Percentiles rank a stretch among this genome's conserved stretches.
Evolutionary conservation across 2,888 invertebrate genomes (phyloP).

Genomic region (Dynastes maya): DNA sequence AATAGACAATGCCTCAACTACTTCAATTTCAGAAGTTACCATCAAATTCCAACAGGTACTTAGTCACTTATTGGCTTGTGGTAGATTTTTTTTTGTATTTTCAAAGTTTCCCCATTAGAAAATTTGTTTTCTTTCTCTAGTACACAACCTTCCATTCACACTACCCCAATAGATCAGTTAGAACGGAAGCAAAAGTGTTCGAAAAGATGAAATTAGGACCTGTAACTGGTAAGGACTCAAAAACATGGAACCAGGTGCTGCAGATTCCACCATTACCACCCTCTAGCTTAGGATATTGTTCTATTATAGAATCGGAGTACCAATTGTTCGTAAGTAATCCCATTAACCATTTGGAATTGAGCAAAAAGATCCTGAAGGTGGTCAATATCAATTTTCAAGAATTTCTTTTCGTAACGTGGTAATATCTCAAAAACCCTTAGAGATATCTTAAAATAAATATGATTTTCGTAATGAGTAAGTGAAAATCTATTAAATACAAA

Average conservation of each 20-base stretch:
- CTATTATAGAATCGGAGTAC: conserved; percentile 24
- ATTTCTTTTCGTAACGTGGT: no score
- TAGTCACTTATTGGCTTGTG: no score
- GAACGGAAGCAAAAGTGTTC: background rate
- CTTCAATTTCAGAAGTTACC: background rate
- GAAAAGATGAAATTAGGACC: conserved; percentile 17
- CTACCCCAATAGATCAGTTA: background rate
- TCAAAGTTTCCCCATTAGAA: background rate
- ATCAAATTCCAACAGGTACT: conserved; percentile 29
- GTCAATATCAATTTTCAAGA: no score
- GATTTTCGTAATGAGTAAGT: no score
- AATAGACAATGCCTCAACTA: conserved; percentile 13
- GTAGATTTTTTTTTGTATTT: background rate
- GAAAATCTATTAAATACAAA: no score
- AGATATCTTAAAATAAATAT: no score
- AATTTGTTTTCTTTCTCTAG: background rate
- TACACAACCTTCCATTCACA: conserved; percentile 1
- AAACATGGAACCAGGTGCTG: conserved; percentile 18
- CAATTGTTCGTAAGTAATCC: conserved; percentile 7
- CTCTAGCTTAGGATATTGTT: conserved; percentile 20
- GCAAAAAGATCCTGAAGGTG: no score
- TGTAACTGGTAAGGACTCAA: background rate
- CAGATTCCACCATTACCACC: conserved; percentile 28
- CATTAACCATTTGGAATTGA: no score
- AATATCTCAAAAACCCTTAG: no score